Percentiles rank a stretch among this genome's conserved stretches.
Evolutionary conservation across 2,888 invertebrate species (phyloP).

Genomic region (Incurvaria masculella): DNA sequence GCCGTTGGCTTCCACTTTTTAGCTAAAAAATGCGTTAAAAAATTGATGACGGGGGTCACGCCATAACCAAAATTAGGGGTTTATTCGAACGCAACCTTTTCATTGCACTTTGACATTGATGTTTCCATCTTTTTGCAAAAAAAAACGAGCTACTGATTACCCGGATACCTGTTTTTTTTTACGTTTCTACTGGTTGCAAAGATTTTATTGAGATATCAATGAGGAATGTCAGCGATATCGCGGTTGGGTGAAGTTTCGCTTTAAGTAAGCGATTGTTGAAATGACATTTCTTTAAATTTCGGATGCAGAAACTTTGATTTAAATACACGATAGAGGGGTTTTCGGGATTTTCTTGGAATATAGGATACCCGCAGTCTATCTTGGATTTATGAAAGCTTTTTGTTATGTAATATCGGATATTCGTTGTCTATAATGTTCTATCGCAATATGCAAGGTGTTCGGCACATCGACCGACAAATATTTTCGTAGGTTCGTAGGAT

Average conservation of each 20-base stretch:
- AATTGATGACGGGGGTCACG: conserved; percentile 53
- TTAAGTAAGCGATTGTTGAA: not conserved
- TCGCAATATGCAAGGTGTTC: no score
- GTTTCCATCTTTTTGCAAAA: conserved; percentile 26
- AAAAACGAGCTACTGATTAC: conserved; percentile 35
- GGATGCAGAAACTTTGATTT: not conserved
- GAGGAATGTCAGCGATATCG: conserved; percentile 31
- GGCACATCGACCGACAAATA: no score
- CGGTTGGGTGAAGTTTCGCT: conserved; percentile 37
- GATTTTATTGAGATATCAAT: conserved; percentile 48
- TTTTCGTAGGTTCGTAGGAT: no score
- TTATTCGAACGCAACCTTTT: conserved; percentile 44
- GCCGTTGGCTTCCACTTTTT: conserved; percentile 39
- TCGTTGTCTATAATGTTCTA: no score
- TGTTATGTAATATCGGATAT: no score
- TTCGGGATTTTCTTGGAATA: no score
- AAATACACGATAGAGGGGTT: no score
- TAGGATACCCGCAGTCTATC: no score
- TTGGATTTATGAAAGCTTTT: no score
- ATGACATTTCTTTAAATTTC: not conserved
- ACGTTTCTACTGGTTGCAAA: conserved; percentile 13
- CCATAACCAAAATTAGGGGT: conserved; percentile 47
- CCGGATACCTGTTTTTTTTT: conserved; percentile 31
- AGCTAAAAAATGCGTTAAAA: conserved; percentile 34
- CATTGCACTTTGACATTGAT: conserved; percentile 51